Conservation (phyloP, 37 sponge, comb jelly and placozoan species). For the Halichondria panicea region DNA sequence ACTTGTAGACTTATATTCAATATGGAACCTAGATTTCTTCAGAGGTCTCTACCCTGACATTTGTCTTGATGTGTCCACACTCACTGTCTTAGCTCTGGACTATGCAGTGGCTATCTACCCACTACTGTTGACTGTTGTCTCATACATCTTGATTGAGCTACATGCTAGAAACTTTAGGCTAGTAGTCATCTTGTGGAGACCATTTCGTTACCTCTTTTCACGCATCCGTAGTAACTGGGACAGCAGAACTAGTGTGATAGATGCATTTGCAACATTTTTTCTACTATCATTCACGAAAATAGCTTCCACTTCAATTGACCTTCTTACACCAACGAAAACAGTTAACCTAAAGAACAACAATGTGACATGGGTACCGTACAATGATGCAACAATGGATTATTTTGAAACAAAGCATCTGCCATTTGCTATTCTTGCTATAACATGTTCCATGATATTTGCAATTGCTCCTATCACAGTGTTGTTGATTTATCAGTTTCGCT, state of each 20-base stretch:
- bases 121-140: not conserved
- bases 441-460: too few species aligned
- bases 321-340: too few species aligned
- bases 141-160: slow-evolving; percentile 16
- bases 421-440: too few species aligned
- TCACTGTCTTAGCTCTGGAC: slow-evolving; percentile 16
- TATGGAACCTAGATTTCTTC: slow-evolving; percentile 37
- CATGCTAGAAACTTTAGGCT: slow-evolving; percentile 11
- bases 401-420: too few species aligned
- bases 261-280: slow-evolving; percentile 60
- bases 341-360: too few species aligned
- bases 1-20: not conserved
- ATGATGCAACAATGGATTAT: too few species aligned
- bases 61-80: slow-evolving; percentile 12
- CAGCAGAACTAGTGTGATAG: slow-evolving; percentile 25
- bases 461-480: too few species aligned
- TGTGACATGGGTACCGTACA: too few species aligned
- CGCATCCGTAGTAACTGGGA: slow-evolving; percentile 38
- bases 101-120: slow-evolving; percentile 38
- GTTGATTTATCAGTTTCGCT: too few species aligned
- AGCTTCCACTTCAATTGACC: slow-evolving; percentile 28
- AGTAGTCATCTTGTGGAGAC: slow-evolving; percentile 1
- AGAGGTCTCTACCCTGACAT: slow-evolving; percentile 1
- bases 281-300: slow-evolving; percentile 57
- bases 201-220: slow-evolving; percentile 12